A percentile compares a stretch with the other conserved stretches of the same genome.
Evolutionary conservation across 1,140 invertebrate genomes (phyloP).

Genomic region (Calliphora vicina): DNA sequence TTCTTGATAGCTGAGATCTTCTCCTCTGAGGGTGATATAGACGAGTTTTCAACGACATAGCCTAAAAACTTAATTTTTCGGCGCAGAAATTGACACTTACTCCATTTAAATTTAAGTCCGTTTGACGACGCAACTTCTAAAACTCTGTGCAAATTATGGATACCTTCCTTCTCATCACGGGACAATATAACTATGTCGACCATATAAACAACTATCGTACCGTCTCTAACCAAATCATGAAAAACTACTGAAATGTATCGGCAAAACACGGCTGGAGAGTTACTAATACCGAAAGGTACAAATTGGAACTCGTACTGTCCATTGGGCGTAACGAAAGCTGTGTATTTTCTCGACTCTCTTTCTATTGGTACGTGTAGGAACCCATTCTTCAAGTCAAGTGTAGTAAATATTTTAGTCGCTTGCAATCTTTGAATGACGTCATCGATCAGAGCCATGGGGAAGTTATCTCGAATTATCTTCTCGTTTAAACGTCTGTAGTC

Average conservation of each 20-base stretch:
- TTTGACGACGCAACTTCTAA: conserved; percentile 27
- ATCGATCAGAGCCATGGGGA: conserved; percentile 11
- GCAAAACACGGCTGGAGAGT: no score
- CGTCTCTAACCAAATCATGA: no score
- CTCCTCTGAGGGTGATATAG: conserved; percentile 12
- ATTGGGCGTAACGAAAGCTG: no score
- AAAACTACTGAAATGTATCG: no score
- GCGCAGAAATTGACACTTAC: conserved; percentile 34
- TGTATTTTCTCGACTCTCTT: no score
- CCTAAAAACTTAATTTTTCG: conserved; percentile 23
- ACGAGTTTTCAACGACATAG: background rate
- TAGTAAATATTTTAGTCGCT: conserved; percentile 57
- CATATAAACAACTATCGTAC: conserved; percentile 28
- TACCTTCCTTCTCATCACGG: conserved; percentile 31
- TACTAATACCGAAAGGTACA: no score
- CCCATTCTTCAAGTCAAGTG: conserved; percentile 66
- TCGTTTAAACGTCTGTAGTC: no score
- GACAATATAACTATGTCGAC: conserved; percentile 36
- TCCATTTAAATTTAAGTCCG: conserved; percentile 18
- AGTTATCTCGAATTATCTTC: background rate
- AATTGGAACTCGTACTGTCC: no score
- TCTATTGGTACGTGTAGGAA: no score
- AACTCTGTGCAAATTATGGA: conserved; percentile 41
- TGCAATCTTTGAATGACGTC: conserved; percentile 21
- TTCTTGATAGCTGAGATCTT: background rate